phyloP scores from a whole-genome alignment of 2,888 invertebrate genomes.

The Myathropa florea region DNA sequence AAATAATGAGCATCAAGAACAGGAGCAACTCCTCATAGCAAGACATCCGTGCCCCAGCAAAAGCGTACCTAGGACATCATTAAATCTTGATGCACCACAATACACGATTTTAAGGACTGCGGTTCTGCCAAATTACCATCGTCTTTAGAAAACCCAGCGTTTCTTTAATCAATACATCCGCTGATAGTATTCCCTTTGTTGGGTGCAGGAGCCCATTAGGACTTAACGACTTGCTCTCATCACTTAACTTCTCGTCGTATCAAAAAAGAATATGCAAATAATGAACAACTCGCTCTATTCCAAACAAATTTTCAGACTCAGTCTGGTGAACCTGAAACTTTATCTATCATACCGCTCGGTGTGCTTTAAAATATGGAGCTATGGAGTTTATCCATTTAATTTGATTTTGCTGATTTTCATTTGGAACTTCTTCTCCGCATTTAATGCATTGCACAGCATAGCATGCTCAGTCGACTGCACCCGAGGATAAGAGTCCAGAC shows the following conservation, averaged over 20 bases:
- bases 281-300: too few species aligned
- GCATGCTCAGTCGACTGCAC: neutral
- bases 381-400: neutral
- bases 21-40: neutral
- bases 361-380: too few species aligned
- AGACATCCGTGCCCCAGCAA: neutral
- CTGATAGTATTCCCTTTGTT: neutral
- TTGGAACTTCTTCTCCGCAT: neutral
- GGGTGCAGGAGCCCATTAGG: neutral
- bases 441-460: neutral
- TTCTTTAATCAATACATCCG: neutral
- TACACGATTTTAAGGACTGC: neutral
- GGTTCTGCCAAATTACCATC: neutral
- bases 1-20: neutral
- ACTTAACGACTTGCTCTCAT: neutral
- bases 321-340: neutral
- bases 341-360: too few species aligned
- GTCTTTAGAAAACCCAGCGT: neutral
- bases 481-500: constrained; percentile 1
- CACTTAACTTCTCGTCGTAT: neutral
- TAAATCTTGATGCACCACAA: neutral
- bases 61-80: neutral
- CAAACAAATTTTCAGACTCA: neutral
- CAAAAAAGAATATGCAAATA: neutral
- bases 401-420: neutral